Base-by-base conservation (phyloP, 2,888 invertebrate genomes). In the Thyatira batis region DNA sequence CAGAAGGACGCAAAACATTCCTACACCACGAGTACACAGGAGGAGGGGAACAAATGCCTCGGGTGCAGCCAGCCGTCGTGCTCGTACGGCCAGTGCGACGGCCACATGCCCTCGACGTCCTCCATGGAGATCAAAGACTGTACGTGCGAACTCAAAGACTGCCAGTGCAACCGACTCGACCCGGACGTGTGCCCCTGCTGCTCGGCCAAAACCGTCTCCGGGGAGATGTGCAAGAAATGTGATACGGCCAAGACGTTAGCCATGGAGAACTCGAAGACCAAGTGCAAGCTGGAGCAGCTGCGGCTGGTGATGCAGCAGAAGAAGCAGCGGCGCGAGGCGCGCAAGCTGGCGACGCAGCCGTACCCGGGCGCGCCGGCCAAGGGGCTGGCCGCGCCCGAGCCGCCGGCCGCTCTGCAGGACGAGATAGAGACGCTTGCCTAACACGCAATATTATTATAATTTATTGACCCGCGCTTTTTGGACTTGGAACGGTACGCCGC, bases 301-400 rank as follows among this genome's bases (percentile, higher is more conserved):
- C 95, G 97, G 65, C 93, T 97, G 65, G 97, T 98, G 55, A 96
- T 98, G 97, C 97, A 97, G 70, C 97, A 98, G 83, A 94, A 97
- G 72, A 95, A 97, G 62, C 95, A 97, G 63, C 93, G 97, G 58
- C 94, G 98, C 51, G 95, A 97, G 73, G 96, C 95, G 45, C 93
- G 96, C 53, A 95, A 95, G 80, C 87, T 95, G 58, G 95, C 95
- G 77, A 93, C 93, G 2, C 84, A 94, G 49, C 96, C 96, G 8
- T 96, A 96, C 62, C 67, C 82, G 13, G 77, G 60, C 39, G 61
- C 82, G 25, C 80, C 86, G 17, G 71, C 83, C 93, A 98, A 98
- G 93, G 96, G 97, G 76, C 97, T 95, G 80, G 96, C 93, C 66
- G 96, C 97, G 73, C 96, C 96, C 94, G 99, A 98, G 61, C 98